A percentile compares a stretch with the other conserved stretches of the same genome.
Evolutionary conservation across 2,113 vertebrate genomes (phyloP).

Genomic region (Cettia cetti): DNA sequence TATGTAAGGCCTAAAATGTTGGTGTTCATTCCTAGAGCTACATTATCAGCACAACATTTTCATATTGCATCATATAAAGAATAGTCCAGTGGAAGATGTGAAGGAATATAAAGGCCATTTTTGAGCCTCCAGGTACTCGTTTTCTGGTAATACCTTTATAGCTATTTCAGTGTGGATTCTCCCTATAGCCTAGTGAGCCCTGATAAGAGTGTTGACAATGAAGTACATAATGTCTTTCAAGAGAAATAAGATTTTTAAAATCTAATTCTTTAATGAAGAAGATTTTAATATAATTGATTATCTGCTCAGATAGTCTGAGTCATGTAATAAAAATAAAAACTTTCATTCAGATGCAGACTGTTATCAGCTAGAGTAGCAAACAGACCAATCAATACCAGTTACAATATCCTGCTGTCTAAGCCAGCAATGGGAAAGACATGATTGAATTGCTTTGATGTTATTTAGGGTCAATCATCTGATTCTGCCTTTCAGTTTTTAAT

Average conservation of each 20-base stretch:
- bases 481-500: slow-evolving; percentile 19
- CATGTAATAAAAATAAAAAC: slow-evolving; percentile 6
- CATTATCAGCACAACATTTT: not conserved
- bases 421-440: slow-evolving; percentile 26
- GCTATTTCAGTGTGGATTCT: not conserved
- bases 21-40: not conserved
- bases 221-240: not conserved
- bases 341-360: not conserved
- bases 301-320: not conserved
- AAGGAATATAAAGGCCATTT: not conserved
- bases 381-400: slow-evolving; percentile 9
- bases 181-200: not conserved
- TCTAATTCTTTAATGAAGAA: not conserved
- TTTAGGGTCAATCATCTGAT: slow-evolving; percentile 57
- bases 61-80: not conserved
- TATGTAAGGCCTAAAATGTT: not conserved
- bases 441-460: slow-evolving; percentile 51
- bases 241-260: not conserved
- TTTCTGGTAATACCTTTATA: not conserved
- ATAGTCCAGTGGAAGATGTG: not conserved
- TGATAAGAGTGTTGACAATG: not conserved
- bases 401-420: slow-evolving; percentile 24
- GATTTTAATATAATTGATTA: slow-evolving; percentile 7
- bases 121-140: not conserved
- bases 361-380: slow-evolving; percentile 24